phyloP scores from a whole-genome alignment of 2,888 invertebrate species.

The Deilephila elpenor region DNA sequence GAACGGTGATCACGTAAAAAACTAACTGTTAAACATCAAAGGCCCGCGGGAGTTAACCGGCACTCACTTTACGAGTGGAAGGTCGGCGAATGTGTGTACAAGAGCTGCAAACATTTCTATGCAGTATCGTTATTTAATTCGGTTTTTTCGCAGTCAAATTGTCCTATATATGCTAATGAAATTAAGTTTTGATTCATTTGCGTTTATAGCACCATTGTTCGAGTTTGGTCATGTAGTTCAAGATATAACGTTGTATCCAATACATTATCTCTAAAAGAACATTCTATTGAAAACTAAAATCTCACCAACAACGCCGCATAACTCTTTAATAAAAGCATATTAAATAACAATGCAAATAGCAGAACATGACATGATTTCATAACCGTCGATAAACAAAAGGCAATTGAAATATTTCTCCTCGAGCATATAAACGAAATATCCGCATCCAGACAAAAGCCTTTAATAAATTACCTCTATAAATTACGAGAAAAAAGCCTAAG shows the following conservation, averaged over 20 bases:
- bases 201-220: no score
- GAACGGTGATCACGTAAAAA: slow-evolving; percentile 9
- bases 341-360: background rate
- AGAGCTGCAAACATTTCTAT: background rate
- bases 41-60: slow-evolving; percentile 20
- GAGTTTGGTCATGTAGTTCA: no score
- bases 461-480: background rate
- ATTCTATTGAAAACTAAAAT: no score
- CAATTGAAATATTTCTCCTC: background rate
- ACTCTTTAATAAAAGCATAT: no score
- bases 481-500: background rate
- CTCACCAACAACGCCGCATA: no score
- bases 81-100: background rate
- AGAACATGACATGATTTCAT: background rate
- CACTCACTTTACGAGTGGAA: slow-evolving; percentile 11
- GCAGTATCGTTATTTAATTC: background rate
- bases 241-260: no score
- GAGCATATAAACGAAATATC: background rate
- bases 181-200: no score
- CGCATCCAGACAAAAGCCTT: background rate
- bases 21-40: slow-evolving; percentile 23
- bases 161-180: no score
- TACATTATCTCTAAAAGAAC: no score
- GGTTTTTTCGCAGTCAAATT: no score
- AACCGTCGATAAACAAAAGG: background rate